A percentile compares a stretch with the other conserved stretches of the same genome.
Conservation (phyloP, 2,888 invertebrate species). For the Chironomus tentans region DNA sequence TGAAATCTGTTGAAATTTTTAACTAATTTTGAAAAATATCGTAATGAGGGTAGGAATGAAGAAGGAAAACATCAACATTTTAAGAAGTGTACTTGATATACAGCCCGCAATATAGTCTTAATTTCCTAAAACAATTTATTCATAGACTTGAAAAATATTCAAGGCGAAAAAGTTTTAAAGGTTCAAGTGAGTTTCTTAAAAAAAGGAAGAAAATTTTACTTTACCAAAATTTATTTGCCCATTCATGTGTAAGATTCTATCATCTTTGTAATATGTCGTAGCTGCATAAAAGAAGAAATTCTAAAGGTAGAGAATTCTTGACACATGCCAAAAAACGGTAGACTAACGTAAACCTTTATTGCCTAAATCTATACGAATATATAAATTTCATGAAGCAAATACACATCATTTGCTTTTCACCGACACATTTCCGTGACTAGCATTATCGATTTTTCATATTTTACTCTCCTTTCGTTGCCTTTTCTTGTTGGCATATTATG, state of each 20-base stretch:
- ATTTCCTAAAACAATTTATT: constrained; percentile 22
- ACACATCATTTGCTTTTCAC: constrained; percentile 1
- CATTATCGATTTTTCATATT: constrained; percentile 22
- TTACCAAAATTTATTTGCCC: not conserved
- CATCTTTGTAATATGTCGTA: no score
- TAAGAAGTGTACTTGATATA: not conserved
- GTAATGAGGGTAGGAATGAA: not conserved
- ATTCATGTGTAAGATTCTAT: not conserved
- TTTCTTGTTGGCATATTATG: constrained; percentile 1
- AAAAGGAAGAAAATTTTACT: not conserved
- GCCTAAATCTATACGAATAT: not conserved
- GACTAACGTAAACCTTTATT: not conserved
- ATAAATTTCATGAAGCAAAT: not conserved
- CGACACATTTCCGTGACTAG: constrained; percentile 26
- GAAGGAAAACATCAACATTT: not conserved
- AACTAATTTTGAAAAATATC: no score
- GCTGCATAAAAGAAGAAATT: no score
- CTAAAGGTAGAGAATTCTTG: not conserved
- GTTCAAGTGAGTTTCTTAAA: no score
- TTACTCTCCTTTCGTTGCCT: not conserved
- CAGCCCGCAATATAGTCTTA: constrained; percentile 16
- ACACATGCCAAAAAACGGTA: not conserved
- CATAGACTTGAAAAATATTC: not conserved
- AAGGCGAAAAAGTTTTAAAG: not conserved
- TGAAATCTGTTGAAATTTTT: no score